Conservation (phyloP, 2,113 vertebrate genomes). For the Progne subis region DNA sequence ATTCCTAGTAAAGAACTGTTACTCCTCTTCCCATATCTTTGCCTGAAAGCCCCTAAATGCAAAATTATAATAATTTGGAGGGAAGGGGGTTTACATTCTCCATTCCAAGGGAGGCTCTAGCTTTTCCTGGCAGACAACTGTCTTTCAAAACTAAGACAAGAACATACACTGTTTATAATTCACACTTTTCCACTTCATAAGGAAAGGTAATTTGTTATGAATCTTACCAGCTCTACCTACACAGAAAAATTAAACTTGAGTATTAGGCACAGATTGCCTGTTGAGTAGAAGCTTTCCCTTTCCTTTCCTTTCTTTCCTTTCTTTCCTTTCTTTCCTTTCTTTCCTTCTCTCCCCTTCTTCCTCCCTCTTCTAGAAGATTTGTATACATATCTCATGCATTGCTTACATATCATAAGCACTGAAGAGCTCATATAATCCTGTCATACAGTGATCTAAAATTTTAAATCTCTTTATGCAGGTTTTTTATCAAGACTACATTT, state of each 20-base stretch:
- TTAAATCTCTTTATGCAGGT: neutral
- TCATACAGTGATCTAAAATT: neutral
- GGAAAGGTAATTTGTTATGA: neutral
- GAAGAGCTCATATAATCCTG: neutral
- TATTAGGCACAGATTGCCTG: neutral
- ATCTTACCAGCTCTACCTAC: neutral
- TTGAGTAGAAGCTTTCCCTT: accelerated
- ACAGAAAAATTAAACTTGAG: neutral
- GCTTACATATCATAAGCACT: too few species aligned
- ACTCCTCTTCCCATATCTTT: too few species aligned
- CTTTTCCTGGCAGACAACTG: too few species aligned
- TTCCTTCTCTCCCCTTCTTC: accelerated
- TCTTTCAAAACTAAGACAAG: too few species aligned
- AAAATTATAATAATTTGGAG: too few species aligned
- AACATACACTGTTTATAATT: neutral
- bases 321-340: too few species aligned
- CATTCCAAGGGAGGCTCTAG: too few species aligned
- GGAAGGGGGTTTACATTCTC: too few species aligned
- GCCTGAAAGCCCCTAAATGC: too few species aligned
- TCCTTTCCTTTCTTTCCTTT: too few species aligned
- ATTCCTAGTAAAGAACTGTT: too few species aligned
- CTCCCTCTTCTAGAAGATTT: neutral
- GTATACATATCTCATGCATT: neutral
- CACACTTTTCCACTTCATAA: neutral
- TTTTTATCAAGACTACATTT: neutral